Conservation (phyloP, 2,797 vertebrate species). For the Poecilia wingei region DNA sequence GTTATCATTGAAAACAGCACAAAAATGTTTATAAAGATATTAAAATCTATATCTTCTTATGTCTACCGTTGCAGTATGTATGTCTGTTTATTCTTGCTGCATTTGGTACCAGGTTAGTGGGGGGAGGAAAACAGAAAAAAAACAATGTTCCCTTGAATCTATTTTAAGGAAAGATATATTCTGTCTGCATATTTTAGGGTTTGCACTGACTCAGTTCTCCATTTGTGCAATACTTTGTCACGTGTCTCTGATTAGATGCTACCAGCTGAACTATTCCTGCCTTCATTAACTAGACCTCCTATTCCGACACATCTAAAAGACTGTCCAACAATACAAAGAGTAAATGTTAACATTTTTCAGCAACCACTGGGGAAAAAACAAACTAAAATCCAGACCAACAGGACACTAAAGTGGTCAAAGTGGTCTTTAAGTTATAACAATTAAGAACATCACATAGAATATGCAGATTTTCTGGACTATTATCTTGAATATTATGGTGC, state of each 20-base stretch:
- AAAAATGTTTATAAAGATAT: conserved; percentile 93
- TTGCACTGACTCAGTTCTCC: conserved; percentile 27
- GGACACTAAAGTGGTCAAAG: background rate
- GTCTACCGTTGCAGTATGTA: conserved; percentile 80
- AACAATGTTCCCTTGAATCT: conserved; percentile 48
- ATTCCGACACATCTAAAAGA: conserved; percentile 1
- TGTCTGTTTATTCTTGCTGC: conserved; percentile 64
- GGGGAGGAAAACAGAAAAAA: too few relatives aligned
- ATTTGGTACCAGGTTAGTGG: conserved; percentile 11
- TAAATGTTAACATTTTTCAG: conserved; percentile 8
- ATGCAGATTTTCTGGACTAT: background rate
- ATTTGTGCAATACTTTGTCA: conserved; percentile 46
- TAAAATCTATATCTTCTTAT: conserved; percentile 93
- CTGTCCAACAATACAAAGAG: conserved; percentile 19
- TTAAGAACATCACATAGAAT: background rate
- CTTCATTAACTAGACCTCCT: conserved; percentile 28
- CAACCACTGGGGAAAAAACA: background rate
- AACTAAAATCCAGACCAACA: background rate
- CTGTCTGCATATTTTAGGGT: conserved; percentile 53
- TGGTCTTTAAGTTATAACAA: background rate
- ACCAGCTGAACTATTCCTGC: conserved; percentile 32
- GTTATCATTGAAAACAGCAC: conserved; percentile 81
- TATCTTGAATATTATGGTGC: background rate
- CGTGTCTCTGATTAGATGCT: conserved; percentile 56
- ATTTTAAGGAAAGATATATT: conserved; percentile 52